Base-by-base conservation (phyloP, 2,888 invertebrate genomes). In the Odontocolon sp. region DNA sequence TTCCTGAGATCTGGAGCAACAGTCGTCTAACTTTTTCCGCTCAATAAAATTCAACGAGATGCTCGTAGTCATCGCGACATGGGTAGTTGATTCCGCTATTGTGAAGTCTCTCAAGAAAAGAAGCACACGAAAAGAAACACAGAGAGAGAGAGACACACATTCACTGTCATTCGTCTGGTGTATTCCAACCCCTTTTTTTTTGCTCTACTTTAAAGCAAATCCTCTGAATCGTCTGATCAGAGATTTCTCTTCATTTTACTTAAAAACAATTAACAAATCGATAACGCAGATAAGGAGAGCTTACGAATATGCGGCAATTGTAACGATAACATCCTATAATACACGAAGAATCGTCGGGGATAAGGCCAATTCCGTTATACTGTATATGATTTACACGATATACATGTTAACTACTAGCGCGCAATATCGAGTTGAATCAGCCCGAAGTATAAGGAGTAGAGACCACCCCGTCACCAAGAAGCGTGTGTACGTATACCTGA, bases 11-110 rank as follows among this genome's bases (percentile, higher is more conserved):
- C 21, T 38, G 74, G 77, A 79, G 79, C 79, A 79, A 79, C 79
- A 77, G 79, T 77, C 71, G 77, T 79, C 77, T 77, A 77, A 68
- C 70, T 79, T 79, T 79, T 79, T 77, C 77, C 68, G 77, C 79
- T 77, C 79, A 66, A 79, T 79, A 77, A 79, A 79, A 77, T 77
- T 79, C 74, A 67, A 74, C 71, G 79, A 79, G 73, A 59, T 72
- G 50, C 50, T 52, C 47, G 21, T 16, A 45, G 68, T 69, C 21
- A 52, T 33, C 57, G 66, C 36, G 72, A 77, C 66, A 67, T 45
- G 70, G 68, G 56, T 74, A 56, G 67, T 74, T 74, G 70, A 68
- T 57, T 54, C 42, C 52, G 28, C 18, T 11, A 28, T 42, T 18
- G 59, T 57, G 42, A 67, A 73, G 63, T 79, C 73, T 70, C 61